Base-by-base conservation (phyloP, 2,888 invertebrate genomes). In the Scaptomyza cyrtandrae region DNA sequence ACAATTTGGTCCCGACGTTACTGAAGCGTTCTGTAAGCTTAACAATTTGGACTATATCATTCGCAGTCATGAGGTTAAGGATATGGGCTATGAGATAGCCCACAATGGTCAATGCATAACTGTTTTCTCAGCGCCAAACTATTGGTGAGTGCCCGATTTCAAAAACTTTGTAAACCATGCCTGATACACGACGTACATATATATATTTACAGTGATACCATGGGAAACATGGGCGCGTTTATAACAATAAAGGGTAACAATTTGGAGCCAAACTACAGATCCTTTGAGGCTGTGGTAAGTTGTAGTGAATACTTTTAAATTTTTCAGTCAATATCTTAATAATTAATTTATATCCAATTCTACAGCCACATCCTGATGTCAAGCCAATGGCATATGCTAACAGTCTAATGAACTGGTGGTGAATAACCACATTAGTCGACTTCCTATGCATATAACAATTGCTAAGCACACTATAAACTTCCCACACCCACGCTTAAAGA, bases 81-180 rank as follows among this genome's bases (percentile, higher is more conserved):
- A 96, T 84, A 96, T 97, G 61, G 99, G 99, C 0, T 99, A 98
- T 90, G 99, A 99, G 93, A 93, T 97, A 46, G 96, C 97, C 31
- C 99, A 99, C 91, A 95, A 97, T 89, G 98, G 98, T 39, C 97
- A 97, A 91, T 99, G 99, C 91, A 97, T 99, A 90, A 99, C 99
- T 11, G 98, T 99, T 50, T 99, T 99, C 94, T 99, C 99, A 1
- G 99, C 99, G 82, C 99, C 99, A 76, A 99, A 99, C 92, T 99
- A 99, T 94, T 99, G 99, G 98, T 98, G 92, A 72, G 77, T 56
- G 11, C n/a, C 10, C 19, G 2, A 14, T 4, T 0, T 2, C n/a
- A 1, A 0, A 11, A n/a, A 13, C 1, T 10, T 3, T n/a, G 6
- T 11, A 9, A 48, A 24, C 1, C 0, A 9, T 67, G 16, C 14